These are phyloP conservation scores for Chlorodrepanis virens DNA, from an alignment of 2,113 vertebrate genomes.

Conservation along the genomic window DNA sequence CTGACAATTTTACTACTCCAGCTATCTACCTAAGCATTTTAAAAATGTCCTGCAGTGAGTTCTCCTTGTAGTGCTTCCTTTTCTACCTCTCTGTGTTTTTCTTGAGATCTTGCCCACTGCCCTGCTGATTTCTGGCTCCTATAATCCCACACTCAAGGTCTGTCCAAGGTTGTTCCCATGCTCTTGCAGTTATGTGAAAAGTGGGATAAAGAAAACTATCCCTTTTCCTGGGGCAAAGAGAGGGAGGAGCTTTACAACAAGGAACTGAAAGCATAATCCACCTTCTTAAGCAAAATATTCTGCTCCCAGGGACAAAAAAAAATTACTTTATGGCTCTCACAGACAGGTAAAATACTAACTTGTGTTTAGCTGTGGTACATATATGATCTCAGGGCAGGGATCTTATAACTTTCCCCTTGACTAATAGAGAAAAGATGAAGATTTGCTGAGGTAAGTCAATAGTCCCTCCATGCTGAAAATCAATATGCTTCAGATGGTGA, in stretches of 20 bases:
- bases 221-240: neutral
- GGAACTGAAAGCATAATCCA: neutral
- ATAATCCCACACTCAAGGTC: neutral
- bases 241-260: neutral
- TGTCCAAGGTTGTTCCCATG: neutral
- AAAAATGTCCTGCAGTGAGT: neutral
- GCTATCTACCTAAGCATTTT: neutral
- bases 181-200: neutral
- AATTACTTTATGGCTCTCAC: neutral
- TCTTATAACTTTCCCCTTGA: neutral
- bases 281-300: neutral
- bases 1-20: neutral
- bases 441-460: neutral
- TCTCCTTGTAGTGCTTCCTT: neutral
- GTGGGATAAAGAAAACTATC: neutral
- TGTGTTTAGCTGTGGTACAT: neutral
- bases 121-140: neutral
- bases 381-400: neutral
- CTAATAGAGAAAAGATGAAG: neutral
- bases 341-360: neutral
- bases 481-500: neutral
- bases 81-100: neutral
- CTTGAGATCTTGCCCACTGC: neutral
- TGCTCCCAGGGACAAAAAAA: neutral
- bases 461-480: neutral